Evolutionary conservation across 2,888 invertebrate genomes (phyloP).

Genomic region (Eupithecia dodoneata): DNA sequence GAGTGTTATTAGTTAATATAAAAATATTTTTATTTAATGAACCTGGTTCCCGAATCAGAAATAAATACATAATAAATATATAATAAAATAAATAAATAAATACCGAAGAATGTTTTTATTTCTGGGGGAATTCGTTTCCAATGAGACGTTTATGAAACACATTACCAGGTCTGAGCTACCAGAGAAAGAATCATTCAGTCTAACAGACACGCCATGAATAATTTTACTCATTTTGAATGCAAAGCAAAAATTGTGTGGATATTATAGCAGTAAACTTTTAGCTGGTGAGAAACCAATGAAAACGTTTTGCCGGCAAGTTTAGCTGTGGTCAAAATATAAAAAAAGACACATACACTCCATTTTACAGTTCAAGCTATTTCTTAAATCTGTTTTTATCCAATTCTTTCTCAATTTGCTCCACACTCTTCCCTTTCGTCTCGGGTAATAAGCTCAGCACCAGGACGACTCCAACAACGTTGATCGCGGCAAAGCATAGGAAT

Average conservation of each 20-base stretch:
- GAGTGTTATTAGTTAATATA: background rate
- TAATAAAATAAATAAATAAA: too few relatives aligned
- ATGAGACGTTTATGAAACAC: background rate
- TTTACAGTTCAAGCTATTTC: background rate
- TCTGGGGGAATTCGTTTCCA: background rate
- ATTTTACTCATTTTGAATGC: background rate
- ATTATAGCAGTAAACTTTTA: background rate
- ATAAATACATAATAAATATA: too few relatives aligned
- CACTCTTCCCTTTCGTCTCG: slow-evolving; percentile 71
- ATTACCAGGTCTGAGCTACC: background rate
- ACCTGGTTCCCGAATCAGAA: background rate
- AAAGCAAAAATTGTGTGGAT: background rate
- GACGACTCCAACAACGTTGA: slow-evolving; percentile 60
- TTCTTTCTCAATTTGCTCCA: slow-evolving; percentile 61
- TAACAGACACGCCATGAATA: background rate
- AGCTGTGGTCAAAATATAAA: background rate
- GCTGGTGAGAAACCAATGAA: background rate
- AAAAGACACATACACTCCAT: background rate
- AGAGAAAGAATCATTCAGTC: background rate
- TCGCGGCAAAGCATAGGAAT: slow-evolving; percentile 62
- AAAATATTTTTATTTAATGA: background rate
- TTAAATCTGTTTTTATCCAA: slow-evolving; percentile 33
- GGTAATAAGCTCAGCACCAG: slow-evolving; percentile 61
- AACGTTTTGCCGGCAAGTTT: background rate
- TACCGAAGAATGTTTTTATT: background rate